Evolutionary conservation across 2,888 invertebrate genomes (phyloP).

Genomic region (Tachina lurida): DNA sequence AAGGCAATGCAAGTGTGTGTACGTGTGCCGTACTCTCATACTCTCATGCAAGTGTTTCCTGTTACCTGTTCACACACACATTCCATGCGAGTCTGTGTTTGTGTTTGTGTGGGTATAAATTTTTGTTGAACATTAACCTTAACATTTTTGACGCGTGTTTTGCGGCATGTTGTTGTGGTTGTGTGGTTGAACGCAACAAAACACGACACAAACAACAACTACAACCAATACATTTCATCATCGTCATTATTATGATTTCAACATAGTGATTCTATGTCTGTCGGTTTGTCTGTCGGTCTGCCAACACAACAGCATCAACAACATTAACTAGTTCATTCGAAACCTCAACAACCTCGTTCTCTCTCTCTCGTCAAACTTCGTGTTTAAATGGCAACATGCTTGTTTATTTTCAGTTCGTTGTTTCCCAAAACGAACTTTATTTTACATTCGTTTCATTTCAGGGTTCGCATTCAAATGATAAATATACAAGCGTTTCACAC

Average conservation of each 20-base stretch:
- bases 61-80: slow-evolving; percentile 14
- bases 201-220: slow-evolving; percentile 37
- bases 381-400: slow-evolving; percentile 23
- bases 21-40: neutral
- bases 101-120: slow-evolving; percentile 33
- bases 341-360: slow-evolving; percentile 42
- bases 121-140: slow-evolving; percentile 73
- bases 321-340: slow-evolving; percentile 13
- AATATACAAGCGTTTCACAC: slow-evolving; percentile 11
- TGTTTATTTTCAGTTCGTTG: slow-evolving; percentile 48
- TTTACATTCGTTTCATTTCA: slow-evolving; percentile 52
- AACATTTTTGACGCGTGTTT: slow-evolving; percentile 81
- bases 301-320: slow-evolving; percentile 55
- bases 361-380: slow-evolving; percentile 60
- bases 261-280: neutral
- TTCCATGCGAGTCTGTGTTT: neutral
- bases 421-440: slow-evolving; percentile 47
- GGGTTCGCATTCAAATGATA: slow-evolving; percentile 43
- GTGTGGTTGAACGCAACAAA: slow-evolving; percentile 79
- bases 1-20: neutral
- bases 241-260: slow-evolving; percentile 25
- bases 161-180: slow-evolving; percentile 81
- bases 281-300: neutral
- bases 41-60: neutral
- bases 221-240: slow-evolving; percentile 29